These are phyloP conservation scores for Odontothrips loti DNA, from an alignment of 2,888 invertebrate species.

Conservation along the genomic window DNA sequence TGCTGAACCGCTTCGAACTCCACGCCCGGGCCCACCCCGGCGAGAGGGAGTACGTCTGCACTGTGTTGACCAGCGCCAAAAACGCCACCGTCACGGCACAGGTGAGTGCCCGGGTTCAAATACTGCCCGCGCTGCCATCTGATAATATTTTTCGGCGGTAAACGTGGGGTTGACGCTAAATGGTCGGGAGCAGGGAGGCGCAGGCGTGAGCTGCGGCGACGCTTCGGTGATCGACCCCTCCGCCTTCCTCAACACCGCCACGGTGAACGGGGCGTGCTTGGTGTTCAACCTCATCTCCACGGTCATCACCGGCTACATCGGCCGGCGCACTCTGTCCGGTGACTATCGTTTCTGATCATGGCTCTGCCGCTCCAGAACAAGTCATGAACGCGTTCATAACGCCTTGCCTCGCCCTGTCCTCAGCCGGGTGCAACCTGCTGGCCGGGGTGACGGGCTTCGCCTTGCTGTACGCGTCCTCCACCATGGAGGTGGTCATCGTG, in stretches of 20 bases:
- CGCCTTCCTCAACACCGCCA: slow-evolving; percentile 16
- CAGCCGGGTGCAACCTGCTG: slow-evolving; percentile 47
- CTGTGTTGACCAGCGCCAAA: slow-evolving; percentile 43
- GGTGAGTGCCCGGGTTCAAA: neutral
- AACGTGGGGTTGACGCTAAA: neutral
- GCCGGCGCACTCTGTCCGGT: slow-evolving; percentile 8
- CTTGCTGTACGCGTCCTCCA: slow-evolving; percentile 58
- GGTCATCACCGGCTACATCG: neutral
- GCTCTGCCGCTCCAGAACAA: too few species aligned
- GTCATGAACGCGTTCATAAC: too few species aligned
- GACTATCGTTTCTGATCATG: too few species aligned
- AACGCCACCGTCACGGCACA: neutral
- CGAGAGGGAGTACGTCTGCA: slow-evolving; percentile 49
- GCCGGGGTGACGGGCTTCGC: slow-evolving; percentile 56
- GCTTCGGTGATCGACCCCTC: slow-evolving; percentile 1
- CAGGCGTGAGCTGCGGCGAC: neutral
- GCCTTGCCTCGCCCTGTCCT: too few species aligned
- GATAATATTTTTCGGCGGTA: neutral
- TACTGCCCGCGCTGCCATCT: too few species aligned
- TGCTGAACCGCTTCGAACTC: slow-evolving; percentile 58
- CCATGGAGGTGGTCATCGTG: slow-evolving; percentile 56
- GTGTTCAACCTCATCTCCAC: neutral
- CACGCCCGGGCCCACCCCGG: slow-evolving; percentile 44
- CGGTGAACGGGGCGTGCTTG: neutral
- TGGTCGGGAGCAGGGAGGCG: neutral